Percentiles rank a stretch among this genome's conserved stretches.
phyloP scores from a whole-genome alignment of 1,140 invertebrate species.

The Drosophila nigrodunni region DNA sequence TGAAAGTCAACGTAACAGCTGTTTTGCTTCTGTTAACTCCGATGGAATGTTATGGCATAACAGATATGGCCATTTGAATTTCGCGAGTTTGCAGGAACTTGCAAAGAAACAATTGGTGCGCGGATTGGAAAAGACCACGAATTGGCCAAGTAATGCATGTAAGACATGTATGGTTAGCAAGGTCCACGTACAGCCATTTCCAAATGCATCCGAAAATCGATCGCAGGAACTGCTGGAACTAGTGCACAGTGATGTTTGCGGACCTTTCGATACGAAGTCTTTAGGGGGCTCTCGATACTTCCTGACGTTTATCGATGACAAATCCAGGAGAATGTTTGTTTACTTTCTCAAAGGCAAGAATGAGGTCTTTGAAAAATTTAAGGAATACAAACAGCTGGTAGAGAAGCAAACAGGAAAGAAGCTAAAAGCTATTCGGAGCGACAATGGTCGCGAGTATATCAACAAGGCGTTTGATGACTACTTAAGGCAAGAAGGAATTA shows the following conservation, averaged over 20 bases:
- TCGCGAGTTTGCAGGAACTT: neutral
- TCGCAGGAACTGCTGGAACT: neutral
- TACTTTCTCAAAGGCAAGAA: slow-evolving; percentile 12
- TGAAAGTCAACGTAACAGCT: no score
- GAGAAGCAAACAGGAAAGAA: slow-evolving; percentile 3
- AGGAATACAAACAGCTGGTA: slow-evolving; percentile 7
- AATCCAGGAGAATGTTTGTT: slow-evolving; percentile 3
- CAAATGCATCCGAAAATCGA: no score
- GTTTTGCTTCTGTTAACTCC: no score
- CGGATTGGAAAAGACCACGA: no score
- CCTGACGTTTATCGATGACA: no score
- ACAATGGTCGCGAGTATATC: slow-evolving; percentile 9
- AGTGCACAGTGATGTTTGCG: neutral
- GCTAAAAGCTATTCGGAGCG: slow-evolving; percentile 3
- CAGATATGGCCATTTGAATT: neutral
- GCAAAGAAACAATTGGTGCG: neutral
- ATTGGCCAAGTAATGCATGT: no score
- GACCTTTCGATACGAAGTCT: neutral
- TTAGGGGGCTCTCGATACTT: neutral
- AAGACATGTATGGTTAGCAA: no score
- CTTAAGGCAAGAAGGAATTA: no score
- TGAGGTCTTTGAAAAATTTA: slow-evolving; percentile 5
- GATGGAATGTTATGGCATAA: no score
- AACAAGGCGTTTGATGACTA: neutral
- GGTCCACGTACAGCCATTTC: no score